Percentiles rank a stretch among this genome's conserved stretches.
phyloP scores from a whole-genome alignment of 2,797 vertebrate genomes.

The Oceanodroma leucorhoa region DNA sequence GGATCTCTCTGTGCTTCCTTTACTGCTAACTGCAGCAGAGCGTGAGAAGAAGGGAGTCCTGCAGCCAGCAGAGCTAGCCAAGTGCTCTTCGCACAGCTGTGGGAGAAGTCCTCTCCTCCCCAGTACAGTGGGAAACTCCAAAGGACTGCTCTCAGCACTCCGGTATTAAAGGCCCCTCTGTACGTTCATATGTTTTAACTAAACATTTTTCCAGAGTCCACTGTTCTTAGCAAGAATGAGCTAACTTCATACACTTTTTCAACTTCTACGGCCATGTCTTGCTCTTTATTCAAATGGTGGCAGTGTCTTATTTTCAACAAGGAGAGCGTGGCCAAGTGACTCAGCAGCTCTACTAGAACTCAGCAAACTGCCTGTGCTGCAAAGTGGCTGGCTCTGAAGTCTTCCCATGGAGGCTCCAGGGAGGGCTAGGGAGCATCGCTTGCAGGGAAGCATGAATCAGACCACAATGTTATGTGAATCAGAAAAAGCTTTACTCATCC shows the following conservation, averaged over 20 bases:
- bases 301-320: not conserved
- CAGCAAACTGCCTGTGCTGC: accelerated
- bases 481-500: not conserved
- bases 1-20: not conserved
- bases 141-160: not conserved
- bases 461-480: not conserved
- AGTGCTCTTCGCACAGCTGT: not conserved
- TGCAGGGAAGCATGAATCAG: not conserved
- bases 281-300: not conserved
- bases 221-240: not conserved
- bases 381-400: not conserved
- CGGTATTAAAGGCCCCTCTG: not conserved
- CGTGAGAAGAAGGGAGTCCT: not conserved
- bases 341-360: not conserved
- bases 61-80: not conserved
- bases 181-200: not conserved
- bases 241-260: not conserved
- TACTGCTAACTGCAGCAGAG: not conserved
- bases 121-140: not conserved
- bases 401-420: not conserved
- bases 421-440: not conserved
- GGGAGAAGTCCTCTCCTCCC: not conserved
- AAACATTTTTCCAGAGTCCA: not conserved
- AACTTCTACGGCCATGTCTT: not conserved
- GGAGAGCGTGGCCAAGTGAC: not conserved